Conservation (phyloP, 2,113 vertebrate species). For the Nansenia antarctica region DNA sequence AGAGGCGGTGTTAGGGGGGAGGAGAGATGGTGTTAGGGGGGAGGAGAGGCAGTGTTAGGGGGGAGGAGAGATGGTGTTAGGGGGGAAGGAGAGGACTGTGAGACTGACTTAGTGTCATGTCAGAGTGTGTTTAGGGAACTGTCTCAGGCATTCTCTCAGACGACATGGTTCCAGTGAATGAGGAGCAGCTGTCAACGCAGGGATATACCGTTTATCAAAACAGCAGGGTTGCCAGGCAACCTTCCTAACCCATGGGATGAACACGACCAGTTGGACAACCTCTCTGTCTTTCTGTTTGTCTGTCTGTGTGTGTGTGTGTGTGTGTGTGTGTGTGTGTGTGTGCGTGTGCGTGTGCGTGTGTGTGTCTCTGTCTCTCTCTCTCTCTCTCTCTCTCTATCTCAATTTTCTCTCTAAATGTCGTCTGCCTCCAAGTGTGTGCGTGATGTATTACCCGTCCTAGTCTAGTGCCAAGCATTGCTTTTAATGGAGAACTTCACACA, state of each 20-base stretch:
- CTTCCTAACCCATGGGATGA: background rate
- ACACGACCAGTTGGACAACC: background rate
- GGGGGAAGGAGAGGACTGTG: background rate
- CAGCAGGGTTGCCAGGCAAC: background rate
- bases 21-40: no score
- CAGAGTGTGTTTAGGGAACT: background rate
- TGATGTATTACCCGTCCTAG: background rate
- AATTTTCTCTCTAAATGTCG: background rate
- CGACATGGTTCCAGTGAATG: background rate
- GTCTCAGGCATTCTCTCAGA: background rate
- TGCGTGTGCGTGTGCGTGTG: no score
- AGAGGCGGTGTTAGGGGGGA: no score
- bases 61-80: no score
- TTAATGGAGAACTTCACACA: constrained; percentile 6
- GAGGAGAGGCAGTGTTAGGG: no score
- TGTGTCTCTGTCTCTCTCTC: background rate
- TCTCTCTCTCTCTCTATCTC: background rate
- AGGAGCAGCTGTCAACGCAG: background rate
- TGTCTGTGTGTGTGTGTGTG: background rate
- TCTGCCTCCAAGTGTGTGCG: background rate
- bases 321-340: background rate
- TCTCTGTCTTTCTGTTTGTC: background rate
- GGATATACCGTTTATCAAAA: background rate
- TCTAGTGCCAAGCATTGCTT: background rate
- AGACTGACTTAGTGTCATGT: background rate